Evolutionary conservation across 2,888 invertebrate species (phyloP).

Genomic region (Julus scandinavius): DNA sequence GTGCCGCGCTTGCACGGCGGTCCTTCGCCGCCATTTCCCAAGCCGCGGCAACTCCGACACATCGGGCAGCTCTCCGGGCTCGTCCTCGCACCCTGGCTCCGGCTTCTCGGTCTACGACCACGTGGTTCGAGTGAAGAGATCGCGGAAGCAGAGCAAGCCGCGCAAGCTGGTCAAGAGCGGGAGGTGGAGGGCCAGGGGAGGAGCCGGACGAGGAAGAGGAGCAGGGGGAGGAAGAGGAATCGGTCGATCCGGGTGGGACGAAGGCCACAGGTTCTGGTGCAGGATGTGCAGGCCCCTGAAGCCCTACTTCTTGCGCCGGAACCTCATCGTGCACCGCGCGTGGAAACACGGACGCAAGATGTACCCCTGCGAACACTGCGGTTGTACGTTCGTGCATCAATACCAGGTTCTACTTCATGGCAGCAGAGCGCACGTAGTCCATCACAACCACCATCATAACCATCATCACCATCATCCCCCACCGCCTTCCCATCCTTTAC

Average conservation of each 20-base stretch:
- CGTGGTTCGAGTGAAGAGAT: conserved; percentile 57
- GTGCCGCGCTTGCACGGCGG: conserved; percentile 59
- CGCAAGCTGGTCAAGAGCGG: conserved; percentile 55
- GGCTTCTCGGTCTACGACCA: conserved; percentile 48
- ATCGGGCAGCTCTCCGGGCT: neutral
- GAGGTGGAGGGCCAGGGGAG: neutral
- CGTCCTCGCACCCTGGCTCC: neutral
- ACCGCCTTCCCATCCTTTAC: neutral
- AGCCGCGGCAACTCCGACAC: conserved; percentile 15
- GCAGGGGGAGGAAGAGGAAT: conserved; percentile 13
- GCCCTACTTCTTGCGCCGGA: conserved; percentile 49
- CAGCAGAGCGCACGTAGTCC: conserved; percentile 56
- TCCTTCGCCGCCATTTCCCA: conserved; percentile 56
- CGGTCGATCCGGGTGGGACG: neutral
- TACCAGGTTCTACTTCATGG: conserved; percentile 69
- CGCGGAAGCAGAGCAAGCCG: conserved; percentile 57
- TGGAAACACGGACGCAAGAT: conserved; percentile 69
- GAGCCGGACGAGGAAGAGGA: neutral
- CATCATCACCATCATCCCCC: neutral
- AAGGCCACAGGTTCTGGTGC: conserved; percentile 47
- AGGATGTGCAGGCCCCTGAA: conserved; percentile 53
- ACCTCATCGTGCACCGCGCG: conserved; percentile 66
- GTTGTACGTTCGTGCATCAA: conserved; percentile 67
- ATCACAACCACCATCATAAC: neutral
- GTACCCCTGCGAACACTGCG: conserved; percentile 69